These are phyloP conservation scores for Condylura cristata DNA, from an alignment of 2,113 vertebrate genomes.

Conservation along the genomic window DNA sequence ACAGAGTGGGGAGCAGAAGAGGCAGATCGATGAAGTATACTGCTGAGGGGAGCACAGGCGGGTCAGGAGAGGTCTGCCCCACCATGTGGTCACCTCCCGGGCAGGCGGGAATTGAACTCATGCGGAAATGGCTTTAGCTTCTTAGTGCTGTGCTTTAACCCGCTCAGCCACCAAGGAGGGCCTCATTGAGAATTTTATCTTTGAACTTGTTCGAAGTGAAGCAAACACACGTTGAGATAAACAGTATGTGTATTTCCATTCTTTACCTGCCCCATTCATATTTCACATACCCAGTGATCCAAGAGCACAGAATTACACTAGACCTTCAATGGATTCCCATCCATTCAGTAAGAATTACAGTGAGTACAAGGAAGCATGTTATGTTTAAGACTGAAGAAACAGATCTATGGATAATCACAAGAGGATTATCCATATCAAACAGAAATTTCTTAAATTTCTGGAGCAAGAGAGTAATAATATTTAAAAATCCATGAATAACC, in stretches of 20 bases:
- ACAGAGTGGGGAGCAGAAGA: too few relatives aligned
- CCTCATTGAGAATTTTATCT: not conserved
- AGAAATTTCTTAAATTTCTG: not conserved
- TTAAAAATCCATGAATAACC: not conserved
- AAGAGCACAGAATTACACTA: not conserved
- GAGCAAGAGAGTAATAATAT: not conserved
- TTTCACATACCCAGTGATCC: accelerated
- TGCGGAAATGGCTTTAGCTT: too few relatives aligned
- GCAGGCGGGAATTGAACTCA: too few relatives aligned
- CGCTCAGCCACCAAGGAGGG: too few relatives aligned
- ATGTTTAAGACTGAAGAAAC: not conserved
- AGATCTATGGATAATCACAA: not conserved
- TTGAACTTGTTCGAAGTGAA: slow-evolving; percentile 19
- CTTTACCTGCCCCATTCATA: not conserved
- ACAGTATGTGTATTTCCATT: not conserved
- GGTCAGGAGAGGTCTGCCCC: too few relatives aligned
- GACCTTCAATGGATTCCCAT: not conserved
- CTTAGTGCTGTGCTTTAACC: too few relatives aligned
- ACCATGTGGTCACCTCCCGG: too few relatives aligned
- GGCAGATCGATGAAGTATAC: too few relatives aligned
- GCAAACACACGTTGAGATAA: not conserved
- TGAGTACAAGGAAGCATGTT: not conserved
- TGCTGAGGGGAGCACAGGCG: too few relatives aligned
- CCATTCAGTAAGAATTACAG: not conserved
- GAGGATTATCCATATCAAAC: not conserved